phyloP scores from a whole-genome alignment of 2,113 vertebrate species.

The Athene noctua region DNA sequence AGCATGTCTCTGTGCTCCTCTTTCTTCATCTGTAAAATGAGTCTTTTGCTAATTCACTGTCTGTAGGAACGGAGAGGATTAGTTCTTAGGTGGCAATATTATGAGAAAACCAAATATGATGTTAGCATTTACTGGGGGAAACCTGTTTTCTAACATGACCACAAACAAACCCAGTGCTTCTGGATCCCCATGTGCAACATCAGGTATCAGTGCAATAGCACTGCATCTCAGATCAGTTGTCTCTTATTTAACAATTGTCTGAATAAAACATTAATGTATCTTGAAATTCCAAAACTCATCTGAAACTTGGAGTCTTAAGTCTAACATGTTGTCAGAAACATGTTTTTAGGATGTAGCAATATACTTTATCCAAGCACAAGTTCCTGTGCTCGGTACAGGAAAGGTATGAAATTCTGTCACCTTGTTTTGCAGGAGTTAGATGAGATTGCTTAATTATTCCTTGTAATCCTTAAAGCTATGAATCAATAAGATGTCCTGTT shows the following conservation, averaged over 20 bases:
- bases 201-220: not conserved
- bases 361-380: not conserved
- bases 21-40: not conserved
- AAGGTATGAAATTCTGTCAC: not conserved
- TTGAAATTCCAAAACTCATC: not conserved
- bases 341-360: not conserved
- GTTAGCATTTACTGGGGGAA: not conserved
- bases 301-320: not conserved
- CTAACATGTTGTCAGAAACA: not conserved
- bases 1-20: fast-evolving
- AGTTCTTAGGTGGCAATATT: not conserved
- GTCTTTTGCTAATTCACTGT: not conserved
- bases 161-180: not conserved
- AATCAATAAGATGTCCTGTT: not conserved
- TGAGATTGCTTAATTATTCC: not conserved
- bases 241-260: not conserved
- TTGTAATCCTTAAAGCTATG: not conserved
- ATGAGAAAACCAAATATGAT: not conserved
- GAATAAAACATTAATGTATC: not conserved
- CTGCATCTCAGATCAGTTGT: not conserved
- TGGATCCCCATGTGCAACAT: not conserved
- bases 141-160: not conserved
- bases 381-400: not conserved
- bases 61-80: not conserved
- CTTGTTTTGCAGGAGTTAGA: not conserved